Conservation (phyloP, 2,113 vertebrate species). For the Rhombomys opimus region DNA sequence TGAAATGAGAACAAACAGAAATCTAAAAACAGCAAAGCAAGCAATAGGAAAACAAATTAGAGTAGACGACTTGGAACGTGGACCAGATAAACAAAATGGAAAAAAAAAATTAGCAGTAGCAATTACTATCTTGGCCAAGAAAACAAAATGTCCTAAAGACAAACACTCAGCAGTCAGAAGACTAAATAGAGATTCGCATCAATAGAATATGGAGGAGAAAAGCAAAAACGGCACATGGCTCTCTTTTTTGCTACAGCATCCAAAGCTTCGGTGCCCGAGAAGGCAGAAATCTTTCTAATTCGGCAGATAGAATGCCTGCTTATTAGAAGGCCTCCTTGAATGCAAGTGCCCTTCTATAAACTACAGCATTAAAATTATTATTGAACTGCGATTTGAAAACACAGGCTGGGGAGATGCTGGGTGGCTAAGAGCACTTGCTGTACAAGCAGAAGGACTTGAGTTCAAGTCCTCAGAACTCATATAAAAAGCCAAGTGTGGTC, state of each 20-base stretch:
- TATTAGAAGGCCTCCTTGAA: conserved; percentile 12
- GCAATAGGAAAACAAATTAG: conserved; percentile 35
- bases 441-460: neutral
- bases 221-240: neutral
- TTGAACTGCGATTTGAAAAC: conserved; percentile 9
- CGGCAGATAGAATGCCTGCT: neutral
- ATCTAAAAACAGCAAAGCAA: conserved; percentile 9
- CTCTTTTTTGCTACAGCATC: neutral
- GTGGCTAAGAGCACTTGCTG: neutral
- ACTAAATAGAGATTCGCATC: neutral
- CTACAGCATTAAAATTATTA: neutral
- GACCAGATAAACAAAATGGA: conserved; percentile 44
- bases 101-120: neutral
- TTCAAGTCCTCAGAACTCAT: neutral
- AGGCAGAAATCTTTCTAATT: conserved; percentile 10
- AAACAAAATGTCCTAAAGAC: conserved; percentile 19
- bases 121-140: conserved; percentile 57
- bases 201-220: conserved; percentile 10
- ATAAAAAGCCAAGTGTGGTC: neutral
- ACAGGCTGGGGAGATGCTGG: neutral
- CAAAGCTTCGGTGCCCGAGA: neutral
- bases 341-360: neutral
- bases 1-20: conserved; percentile 33
- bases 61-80: neutral
- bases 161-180: conserved; percentile 47